Evolutionary conservation across 2,888 invertebrate species (phyloP).

Genomic region (Dusona sp.): DNA sequence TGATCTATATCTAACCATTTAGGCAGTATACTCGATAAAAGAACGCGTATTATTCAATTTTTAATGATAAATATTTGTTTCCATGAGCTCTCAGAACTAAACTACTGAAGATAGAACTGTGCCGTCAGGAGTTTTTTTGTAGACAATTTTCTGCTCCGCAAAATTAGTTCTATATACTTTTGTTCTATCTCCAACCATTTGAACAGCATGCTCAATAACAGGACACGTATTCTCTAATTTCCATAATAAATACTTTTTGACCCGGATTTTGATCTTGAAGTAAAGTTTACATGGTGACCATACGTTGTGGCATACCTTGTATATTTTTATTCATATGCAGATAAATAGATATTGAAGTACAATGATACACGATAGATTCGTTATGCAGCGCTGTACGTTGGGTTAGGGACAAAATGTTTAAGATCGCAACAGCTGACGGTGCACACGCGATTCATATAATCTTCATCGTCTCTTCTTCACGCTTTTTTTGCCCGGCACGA

Average conservation of each 20-base stretch:
- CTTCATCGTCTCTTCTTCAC: conserved; percentile 13
- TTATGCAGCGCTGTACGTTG: conserved; percentile 13
- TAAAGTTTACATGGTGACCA: neutral
- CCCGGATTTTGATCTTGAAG: neutral
- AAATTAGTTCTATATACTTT: neutral
- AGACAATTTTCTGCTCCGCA: neutral
- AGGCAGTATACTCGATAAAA: neutral
- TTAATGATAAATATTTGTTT: neutral
- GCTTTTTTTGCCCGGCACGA: conserved; percentile 25
- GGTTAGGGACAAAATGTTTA: conserved; percentile 7
- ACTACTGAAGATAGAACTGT: neutral
- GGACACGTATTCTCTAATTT: no score
- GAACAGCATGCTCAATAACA: neutral
- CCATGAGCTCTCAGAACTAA: neutral
- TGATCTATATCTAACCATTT: neutral
- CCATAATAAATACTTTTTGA: neutral
- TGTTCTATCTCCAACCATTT: neutral
- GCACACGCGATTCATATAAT: conserved; percentile 38
- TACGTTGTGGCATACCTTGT: neutral
- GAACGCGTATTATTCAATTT: neutral
- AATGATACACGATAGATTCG: neutral
- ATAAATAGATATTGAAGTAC: conserved; percentile 1
- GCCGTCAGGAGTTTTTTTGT: neutral
- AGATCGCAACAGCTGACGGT: conserved; percentile 28
- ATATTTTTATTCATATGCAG: neutral